These are phyloP conservation scores for Creontiades dilutus DNA, from an alignment of 2,888 invertebrate species.

Conservation along the genomic window DNA sequence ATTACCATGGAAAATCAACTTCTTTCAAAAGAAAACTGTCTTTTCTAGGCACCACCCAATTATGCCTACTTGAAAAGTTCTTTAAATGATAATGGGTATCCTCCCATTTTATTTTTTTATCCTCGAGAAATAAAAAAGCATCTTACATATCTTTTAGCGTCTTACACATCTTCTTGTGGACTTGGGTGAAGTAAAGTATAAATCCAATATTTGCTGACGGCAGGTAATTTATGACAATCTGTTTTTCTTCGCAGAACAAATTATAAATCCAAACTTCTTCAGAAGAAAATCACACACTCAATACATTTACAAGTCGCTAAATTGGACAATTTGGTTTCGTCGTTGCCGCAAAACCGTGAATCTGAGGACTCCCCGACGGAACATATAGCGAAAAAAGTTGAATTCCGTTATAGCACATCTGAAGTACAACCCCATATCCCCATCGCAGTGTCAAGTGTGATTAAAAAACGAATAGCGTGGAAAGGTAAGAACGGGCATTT, in stretches of 20 bases:
- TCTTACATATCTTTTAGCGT: no score
- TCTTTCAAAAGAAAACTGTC: no score
- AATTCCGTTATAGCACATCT: background rate
- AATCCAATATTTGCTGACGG: no score
- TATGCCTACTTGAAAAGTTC: no score
- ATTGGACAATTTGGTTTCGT: constrained; percentile 1
- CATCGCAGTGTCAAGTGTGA: background rate
- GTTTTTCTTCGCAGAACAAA: constrained; percentile 26
- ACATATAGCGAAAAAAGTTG: constrained; percentile 28
- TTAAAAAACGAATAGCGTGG: constrained; percentile 52
- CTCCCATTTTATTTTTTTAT: no score
- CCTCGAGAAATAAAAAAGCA: no score
- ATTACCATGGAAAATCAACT: no score
- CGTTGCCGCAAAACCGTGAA: background rate
- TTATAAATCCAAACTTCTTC: constrained; percentile 44
- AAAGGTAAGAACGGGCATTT: background rate
- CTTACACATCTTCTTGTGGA: no score
- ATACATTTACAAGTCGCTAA: constrained; percentile 25
- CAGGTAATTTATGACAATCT: no score
- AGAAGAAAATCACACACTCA: constrained; percentile 58
- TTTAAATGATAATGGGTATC: no score
- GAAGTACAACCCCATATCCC: background rate
- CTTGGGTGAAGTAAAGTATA: no score
- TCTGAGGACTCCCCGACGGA: background rate
- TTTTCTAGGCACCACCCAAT: no score